Conservation (phyloP, 2,113 vertebrate genomes). For the Notarius lentiginosus region DNA sequence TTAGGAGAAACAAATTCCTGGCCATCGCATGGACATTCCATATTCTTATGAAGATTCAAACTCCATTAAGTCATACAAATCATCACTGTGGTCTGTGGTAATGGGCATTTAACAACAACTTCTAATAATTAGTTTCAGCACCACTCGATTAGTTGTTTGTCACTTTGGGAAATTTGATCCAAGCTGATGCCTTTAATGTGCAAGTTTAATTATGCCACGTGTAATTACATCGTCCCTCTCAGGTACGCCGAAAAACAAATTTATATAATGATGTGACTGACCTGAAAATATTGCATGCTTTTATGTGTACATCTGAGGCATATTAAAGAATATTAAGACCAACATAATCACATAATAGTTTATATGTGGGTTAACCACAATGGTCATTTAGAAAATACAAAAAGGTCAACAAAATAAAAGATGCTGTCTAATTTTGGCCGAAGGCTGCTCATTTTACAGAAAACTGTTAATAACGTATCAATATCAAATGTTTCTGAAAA, state of each 20-base stretch:
- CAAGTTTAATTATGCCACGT: constrained; percentile 59
- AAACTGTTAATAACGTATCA: not conserved
- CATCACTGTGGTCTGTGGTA: constrained; percentile 9
- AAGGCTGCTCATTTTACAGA: not conserved
- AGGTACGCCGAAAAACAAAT: constrained; percentile 38
- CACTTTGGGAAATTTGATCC: constrained; percentile 62
- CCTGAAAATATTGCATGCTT: constrained; percentile 52
- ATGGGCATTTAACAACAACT: constrained; percentile 22
- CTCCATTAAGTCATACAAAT: constrained; percentile 28
- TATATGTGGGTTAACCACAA: not conserved
- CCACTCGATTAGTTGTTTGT: constrained; percentile 64
- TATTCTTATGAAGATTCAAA: constrained; percentile 17
- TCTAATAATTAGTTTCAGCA: constrained; percentile 49
- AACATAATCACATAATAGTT: constrained; percentile 39
- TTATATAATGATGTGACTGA: constrained; percentile 48
- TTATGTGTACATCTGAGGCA: constrained; percentile 15
- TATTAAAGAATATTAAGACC: constrained; percentile 44
- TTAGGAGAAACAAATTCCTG: not conserved
- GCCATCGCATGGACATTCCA: constrained; percentile 4
- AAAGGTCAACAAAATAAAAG: not conserved
- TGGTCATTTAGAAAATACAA: not conserved
- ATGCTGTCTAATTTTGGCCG: not conserved
- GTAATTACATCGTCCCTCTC: constrained; percentile 50
- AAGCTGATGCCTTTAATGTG: constrained; percentile 59
- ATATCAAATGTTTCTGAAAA: not conserved